A percentile compares a stretch with the other conserved stretches of the same genome.
These are phyloP conservation scores for Platyura marginata DNA, from an alignment of 1,140 invertebrate species.

Conservation along the genomic window DNA sequence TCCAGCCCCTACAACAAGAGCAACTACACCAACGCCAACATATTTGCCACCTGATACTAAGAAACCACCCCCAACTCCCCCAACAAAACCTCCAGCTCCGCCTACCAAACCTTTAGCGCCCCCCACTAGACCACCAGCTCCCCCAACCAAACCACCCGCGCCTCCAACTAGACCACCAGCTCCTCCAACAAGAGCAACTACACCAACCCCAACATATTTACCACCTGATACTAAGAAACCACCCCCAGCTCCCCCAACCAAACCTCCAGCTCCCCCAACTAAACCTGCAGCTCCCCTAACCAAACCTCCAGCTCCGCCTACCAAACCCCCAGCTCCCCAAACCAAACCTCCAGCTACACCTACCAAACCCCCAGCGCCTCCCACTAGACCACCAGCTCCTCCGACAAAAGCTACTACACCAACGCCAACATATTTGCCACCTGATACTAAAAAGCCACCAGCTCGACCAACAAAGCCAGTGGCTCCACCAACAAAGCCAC, in stretches of 20 bases:
- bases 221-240: slow-evolving; percentile 4
- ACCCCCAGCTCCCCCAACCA: slow-evolving; percentile 3
- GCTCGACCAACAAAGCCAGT: slow-evolving; percentile 3
- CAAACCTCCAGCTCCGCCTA: slow-evolving; percentile 8
- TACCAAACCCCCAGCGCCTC: neutral
- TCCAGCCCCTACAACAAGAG: neutral
- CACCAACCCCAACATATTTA: neutral
- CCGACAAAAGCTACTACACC: slow-evolving; percentile 6
- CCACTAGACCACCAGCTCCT: slow-evolving; percentile 4
- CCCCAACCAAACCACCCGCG: neutral
- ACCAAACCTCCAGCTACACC: slow-evolving; percentile 4
- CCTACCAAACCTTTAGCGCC: neutral
- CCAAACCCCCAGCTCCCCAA: neutral
- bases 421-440: slow-evolving; percentile 11
- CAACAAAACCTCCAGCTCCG: neutral
- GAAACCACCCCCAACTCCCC: neutral
- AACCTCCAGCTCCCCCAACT: slow-evolving; percentile 8
- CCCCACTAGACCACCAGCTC: neutral
- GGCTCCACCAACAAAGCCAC: slow-evolving; percentile 1
- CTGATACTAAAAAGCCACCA: neutral
- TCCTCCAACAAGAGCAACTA: neutral
- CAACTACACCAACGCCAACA: slow-evolving; percentile 7
- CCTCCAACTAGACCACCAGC: neutral
- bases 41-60: slow-evolving; percentile 3
- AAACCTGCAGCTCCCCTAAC: slow-evolving; percentile 3